Evolutionary conservation across 2,888 invertebrate genomes (phyloP).

Genomic region (Diachrysia chrysitis): DNA sequence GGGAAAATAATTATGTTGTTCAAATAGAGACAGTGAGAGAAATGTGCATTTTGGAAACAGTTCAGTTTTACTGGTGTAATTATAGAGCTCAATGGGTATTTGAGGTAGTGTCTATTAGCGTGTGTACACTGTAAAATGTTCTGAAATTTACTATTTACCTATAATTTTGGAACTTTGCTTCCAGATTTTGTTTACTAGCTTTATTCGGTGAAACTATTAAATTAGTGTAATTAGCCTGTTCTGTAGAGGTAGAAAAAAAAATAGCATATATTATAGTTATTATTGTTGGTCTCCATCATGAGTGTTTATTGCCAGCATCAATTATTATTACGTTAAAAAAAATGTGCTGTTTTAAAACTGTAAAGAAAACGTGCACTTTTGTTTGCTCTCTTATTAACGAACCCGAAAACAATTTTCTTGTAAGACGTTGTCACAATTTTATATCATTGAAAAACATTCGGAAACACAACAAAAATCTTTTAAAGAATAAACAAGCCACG

Average conservation of each 20-base stretch:
- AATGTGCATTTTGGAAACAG: background rate
- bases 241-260: too few species aligned
- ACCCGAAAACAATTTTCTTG: background rate
- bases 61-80: background rate
- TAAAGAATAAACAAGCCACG: slow-evolving; percentile 76
- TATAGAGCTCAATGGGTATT: background rate
- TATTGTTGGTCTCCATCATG: background rate
- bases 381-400: background rate
- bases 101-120: background rate
- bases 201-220: background rate
- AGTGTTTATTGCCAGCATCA: background rate
- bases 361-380: too few species aligned
- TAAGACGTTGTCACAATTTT: background rate
- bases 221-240: background rate
- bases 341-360: too few species aligned
- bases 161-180: background rate
- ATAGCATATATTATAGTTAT: too few species aligned
- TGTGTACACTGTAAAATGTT: background rate
- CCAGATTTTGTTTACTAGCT: background rate
- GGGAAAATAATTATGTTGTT: background rate
- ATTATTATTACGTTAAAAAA: too few species aligned
- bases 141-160: background rate
- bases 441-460: slow-evolving; percentile 23
- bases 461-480: slow-evolving; percentile 46
- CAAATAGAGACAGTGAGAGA: background rate